Conservation (phyloP, 2,113 vertebrate species). For the Hepsetus odoe region DNA sequence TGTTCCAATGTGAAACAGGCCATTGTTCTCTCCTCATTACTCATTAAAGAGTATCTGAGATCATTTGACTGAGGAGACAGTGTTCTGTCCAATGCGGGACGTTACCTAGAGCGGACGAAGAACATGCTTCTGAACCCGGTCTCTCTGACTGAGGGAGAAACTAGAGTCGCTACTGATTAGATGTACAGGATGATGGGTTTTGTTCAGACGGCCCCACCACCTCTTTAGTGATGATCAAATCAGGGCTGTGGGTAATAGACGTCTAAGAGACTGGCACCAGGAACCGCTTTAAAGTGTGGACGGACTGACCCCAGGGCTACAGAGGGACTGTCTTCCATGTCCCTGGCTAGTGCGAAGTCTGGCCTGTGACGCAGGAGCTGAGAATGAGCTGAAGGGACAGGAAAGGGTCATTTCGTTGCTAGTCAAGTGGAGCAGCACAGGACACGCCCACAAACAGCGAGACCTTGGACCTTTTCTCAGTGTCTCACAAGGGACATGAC, state of each 20-base stretch:
- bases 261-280: background rate
- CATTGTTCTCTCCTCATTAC: conserved; percentile 52
- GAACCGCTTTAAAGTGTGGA: background rate
- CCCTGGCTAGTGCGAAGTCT: background rate
- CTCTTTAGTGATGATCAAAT: background rate
- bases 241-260: background rate
- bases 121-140: background rate
- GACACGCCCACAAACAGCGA: background rate
- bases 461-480: too few relatives aligned
- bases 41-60: conserved; percentile 48
- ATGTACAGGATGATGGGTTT: background rate
- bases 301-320: background rate
- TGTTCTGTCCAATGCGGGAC: conserved; percentile 31
- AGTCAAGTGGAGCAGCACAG: too few relatives aligned
- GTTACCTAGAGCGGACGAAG: conserved; percentile 22
- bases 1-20: conserved; percentile 43
- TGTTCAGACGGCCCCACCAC: background rate
- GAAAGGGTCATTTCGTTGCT: background rate
- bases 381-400: background rate
- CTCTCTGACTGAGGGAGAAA: background rate
- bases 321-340: background rate
- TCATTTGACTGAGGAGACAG: conserved; percentile 44
- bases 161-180: background rate
- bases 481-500: too few relatives aligned
- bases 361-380: background rate